These are phyloP conservation scores for Leptodirus hochenwartii DNA, from an alignment of 2,888 invertebrate species.

Conservation along the genomic window DNA sequence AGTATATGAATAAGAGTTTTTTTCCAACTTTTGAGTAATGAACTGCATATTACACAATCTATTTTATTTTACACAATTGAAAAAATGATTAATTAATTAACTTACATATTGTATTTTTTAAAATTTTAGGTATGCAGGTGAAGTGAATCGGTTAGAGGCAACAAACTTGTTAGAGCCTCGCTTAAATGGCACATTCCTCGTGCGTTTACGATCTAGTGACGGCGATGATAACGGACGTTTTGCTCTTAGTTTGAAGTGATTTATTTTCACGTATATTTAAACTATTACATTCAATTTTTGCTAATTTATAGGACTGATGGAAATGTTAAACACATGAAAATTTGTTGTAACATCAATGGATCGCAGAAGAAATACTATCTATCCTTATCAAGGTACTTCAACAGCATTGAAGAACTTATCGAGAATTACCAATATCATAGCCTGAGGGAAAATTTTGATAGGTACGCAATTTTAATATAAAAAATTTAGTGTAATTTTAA, in stretches of 20 bases:
- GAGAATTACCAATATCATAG: conserved; percentile 85
- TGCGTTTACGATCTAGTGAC: conserved; percentile 40
- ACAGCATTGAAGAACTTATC: conserved; percentile 80
- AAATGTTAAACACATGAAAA: conserved; percentile 81
- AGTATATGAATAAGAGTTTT: background rate
- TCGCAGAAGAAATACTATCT: conserved; percentile 60
- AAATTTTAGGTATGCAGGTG: conserved; percentile 55
- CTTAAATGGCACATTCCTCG: conserved; percentile 71
- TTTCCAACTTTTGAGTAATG: background rate
- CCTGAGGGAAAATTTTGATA: conserved; percentile 82
- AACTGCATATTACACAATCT: background rate
- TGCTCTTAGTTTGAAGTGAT: conserved; percentile 69
- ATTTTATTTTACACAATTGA: too few species aligned
- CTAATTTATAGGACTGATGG: conserved; percentile 63
- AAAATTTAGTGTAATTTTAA: conserved; percentile 5
- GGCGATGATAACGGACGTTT: conserved; percentile 62
- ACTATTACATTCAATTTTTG: conserved; percentile 15
- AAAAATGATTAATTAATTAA: too few species aligned
- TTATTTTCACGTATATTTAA: background rate
- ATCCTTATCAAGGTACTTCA: conserved; percentile 80
- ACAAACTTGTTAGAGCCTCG: conserved; percentile 55
- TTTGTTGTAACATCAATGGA: conserved; percentile 32
- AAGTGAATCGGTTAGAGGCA: conserved; percentile 70
- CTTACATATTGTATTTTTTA: conserved; percentile 2
- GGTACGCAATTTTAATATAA: conserved; percentile 30